Evolutionary conservation across 2,113 vertebrate species (phyloP), one percentile per base, ranked within the genome.

Genomic region (Solea solea): DNA sequence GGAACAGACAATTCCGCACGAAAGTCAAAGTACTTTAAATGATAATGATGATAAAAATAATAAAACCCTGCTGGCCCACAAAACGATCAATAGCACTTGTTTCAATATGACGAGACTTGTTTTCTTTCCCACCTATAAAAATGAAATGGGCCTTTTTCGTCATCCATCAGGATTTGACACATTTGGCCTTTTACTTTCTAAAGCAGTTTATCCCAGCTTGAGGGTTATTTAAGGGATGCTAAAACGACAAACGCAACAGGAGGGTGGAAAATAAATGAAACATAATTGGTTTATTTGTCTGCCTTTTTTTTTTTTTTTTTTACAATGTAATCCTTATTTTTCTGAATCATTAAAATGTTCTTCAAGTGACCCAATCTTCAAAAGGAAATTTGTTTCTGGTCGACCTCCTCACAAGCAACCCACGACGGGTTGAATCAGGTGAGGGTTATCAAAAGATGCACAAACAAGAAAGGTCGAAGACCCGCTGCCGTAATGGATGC

Each of bases 341-440:
- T 64, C 44, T 69, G 9, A 15, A 27, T 57, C 42, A 74, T 65
- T 78, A 53, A 72, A 54, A 72, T 81, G 66, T 53, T 74, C 66
- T 80, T 84, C 50, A 73, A 51, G 76, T 69, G 48, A 48, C 49
- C n/a, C 56, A 16, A 45, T 68, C 11, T 71, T 40, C 7, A 42
- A 69, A 13, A 42, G 46, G 41, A 72, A 76, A 68, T 71, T 45
- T 39, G 11, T 80, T n/a, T 72, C 57, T 40, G 45, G 46, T 45
- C 45, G 45, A 34, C 34, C 1, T 34, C 34, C 65, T 53, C 7
- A 64, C 46, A 57, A 58, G 10, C 4, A 71, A 2, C 41, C 2
- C 45, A 13, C 53, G 52, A 66, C 55, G 64, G 12, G 41, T 14
- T 41, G 64, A 46, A 25, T 21, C 41, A 46, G 58, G 39, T 56